Conservation (phyloP, 2,888 invertebrate species). For the Germaria angustata region DNA sequence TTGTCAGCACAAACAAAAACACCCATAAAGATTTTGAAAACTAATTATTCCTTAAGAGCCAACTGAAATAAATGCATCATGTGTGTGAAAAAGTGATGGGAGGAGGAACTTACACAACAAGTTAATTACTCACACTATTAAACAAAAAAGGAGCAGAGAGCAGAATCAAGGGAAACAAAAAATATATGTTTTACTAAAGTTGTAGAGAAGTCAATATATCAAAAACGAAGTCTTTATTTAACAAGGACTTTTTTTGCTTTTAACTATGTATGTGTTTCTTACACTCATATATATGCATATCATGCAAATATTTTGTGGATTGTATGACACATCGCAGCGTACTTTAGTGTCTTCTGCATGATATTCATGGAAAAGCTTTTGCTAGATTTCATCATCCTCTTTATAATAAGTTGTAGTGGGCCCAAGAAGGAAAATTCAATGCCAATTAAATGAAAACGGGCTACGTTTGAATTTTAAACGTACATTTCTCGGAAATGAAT, state of each 20-base stretch:
- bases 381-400: too few species aligned
- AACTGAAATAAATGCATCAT: neutral
- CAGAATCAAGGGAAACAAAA: neutral
- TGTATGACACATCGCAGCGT: too few species aligned
- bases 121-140: slow-evolving; percentile 61
- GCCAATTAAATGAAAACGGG: too few species aligned
- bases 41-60: slow-evolving; percentile 24
- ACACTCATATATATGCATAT: neutral
- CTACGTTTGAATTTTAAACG: too few species aligned
- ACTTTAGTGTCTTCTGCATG: too few species aligned
- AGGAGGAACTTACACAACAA: slow-evolving; percentile 36
- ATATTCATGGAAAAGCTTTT: too few species aligned
- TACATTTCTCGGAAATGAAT: too few species aligned
- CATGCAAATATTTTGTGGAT: neutral
- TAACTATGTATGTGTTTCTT: neutral
- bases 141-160: neutral
- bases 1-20: slow-evolving; percentile 28
- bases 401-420: too few species aligned
- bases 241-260: neutral
- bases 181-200: slow-evolving; percentile 24
- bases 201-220: slow-evolving; percentile 56
- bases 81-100: neutral
- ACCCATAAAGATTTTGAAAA: slow-evolving; percentile 58
- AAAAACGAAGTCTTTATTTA: neutral
- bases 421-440: too few species aligned